phyloP scores from a whole-genome alignment of 2,888 invertebrate species.

The Drosophila sordidula region DNA sequence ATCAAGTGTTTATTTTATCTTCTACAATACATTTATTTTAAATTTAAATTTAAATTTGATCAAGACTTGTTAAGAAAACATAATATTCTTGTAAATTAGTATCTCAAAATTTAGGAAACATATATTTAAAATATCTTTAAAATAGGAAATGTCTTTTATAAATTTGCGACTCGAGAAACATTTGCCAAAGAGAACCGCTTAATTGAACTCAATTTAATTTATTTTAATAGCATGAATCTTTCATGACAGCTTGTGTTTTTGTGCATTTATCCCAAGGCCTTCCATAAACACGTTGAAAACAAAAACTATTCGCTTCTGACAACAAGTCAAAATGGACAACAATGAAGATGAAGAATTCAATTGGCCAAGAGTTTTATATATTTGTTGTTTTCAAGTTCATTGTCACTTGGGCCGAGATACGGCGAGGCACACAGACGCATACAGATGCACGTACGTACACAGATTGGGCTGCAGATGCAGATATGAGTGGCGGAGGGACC shows the following conservation, averaged over 20 bases:
- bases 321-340: not conserved
- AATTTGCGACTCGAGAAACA: no score
- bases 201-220: no score
- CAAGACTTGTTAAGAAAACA: no score
- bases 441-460: slow-evolving; percentile 16
- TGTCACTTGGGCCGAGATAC: slow-evolving; percentile 56
- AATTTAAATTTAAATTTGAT: no score
- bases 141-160: no score
- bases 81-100: no score
- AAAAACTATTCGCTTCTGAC: not conserved
- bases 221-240: no score
- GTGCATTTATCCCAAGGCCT: not conserved
- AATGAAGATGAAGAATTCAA: slow-evolving; percentile 8
- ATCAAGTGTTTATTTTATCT: no score
- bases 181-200: no score
- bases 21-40: no score
- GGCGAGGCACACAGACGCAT: not conserved
- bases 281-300: not conserved
- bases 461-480: slow-evolving; percentile 8
- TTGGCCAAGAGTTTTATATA: slow-evolving; percentile 20
- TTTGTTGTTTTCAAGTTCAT: slow-evolving; percentile 69
- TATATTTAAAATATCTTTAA: no score
- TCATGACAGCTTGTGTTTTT: not conserved
- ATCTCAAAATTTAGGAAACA: no score
- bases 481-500: slow-evolving; percentile 40